Base-by-base conservation (phyloP, 2,113 vertebrate genomes). In the Leptodactylus fuscus region DNA sequence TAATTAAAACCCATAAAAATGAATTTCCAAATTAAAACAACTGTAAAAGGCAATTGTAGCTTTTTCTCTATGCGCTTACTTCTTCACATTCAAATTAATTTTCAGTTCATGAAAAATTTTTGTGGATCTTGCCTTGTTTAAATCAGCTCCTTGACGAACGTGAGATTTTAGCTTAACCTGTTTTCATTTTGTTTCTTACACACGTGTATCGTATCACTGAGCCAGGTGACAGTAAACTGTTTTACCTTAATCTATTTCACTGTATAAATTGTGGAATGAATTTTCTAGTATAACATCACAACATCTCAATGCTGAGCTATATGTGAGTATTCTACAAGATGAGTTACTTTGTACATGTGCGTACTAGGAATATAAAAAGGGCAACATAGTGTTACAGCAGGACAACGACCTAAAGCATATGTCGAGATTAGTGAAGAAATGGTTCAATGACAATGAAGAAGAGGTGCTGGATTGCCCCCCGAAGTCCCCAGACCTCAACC, bases 41-140 rank as follows among this genome's bases (percentile, higher is more conserved):
- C 62, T 18, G 15, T 67, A 67, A 67, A 67, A 67, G 15, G 32
- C 16, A 67, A 67, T 34, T 34, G 62, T 67, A 32, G 62, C 62
- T 36, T 2, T 62, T 62, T 24, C 29, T 10, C 24, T 24, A 29
- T 11, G 58, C 4, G 32, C 29, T 34, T 67, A 20, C 5, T 67
- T 67, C 32, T 67, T 20, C 62, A 67, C 62, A 34, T 34, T 67
- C 13, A 67, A 67, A 67, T 67, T 67, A 67, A 67, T 67, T 67
- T 67, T 34, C 5, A 36, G 8, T 34, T 67, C 32, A 36, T 67
- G 29, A 67, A 67, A 2, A 67, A 55, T 6, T n/a, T 29, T 62
- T 27, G 32, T 62, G 27, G 24, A 15, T 62, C 60, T 2, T 29
- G 24, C 24, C 32, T 62, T 27, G 4, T 62, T 12, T 62, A 67